These are phyloP conservation scores for Graphium colonna DNA, from an alignment of 2,888 invertebrate genomes.

Conservation along the genomic window DNA sequence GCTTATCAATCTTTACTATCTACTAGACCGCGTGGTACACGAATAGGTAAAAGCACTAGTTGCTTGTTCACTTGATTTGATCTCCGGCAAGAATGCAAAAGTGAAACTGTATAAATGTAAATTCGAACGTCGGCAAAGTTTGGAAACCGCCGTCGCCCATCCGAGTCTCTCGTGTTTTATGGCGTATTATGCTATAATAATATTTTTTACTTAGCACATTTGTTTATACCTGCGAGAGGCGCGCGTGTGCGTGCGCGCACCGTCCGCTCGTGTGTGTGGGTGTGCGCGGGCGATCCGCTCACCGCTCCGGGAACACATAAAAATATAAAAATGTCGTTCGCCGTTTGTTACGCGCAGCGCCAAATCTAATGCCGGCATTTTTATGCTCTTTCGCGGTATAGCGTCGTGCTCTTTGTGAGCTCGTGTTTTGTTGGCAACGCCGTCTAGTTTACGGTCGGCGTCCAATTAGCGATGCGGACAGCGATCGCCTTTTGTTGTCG, in stretches of 20 bases:
- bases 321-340: slow-evolving; percentile 63
- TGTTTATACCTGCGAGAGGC: slow-evolving; percentile 49
- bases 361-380: slow-evolving; percentile 63
- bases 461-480: slow-evolving; percentile 53
- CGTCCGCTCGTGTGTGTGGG: slow-evolving; percentile 24
- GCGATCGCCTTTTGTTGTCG: slow-evolving; percentile 61
- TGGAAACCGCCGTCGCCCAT: slow-evolving; percentile 49
- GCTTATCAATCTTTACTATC: too few species aligned
- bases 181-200: slow-evolving; percentile 75
- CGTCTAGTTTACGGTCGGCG: slow-evolving; percentile 47
- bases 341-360: slow-evolving; percentile 44
- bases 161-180: slow-evolving; percentile 67
- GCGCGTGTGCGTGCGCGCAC: slow-evolving; percentile 30
- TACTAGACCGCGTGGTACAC: too few species aligned
- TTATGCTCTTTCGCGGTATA: slow-evolving; percentile 72
- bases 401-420: slow-evolving; percentile 53
- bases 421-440: slow-evolving; percentile 41
- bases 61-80: too few species aligned
- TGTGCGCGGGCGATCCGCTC: slow-evolving; percentile 27
- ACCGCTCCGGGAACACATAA: slow-evolving; percentile 41
- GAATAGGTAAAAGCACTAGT: too few species aligned
- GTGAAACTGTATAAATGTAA: too few species aligned
- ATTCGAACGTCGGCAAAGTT: slow-evolving; percentile 41
- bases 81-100: too few species aligned
- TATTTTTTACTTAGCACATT: slow-evolving; percentile 79